Evolutionary conservation across 2,113 vertebrate genomes (phyloP).

Genomic region (Hippocampus mohnikei): DNA sequence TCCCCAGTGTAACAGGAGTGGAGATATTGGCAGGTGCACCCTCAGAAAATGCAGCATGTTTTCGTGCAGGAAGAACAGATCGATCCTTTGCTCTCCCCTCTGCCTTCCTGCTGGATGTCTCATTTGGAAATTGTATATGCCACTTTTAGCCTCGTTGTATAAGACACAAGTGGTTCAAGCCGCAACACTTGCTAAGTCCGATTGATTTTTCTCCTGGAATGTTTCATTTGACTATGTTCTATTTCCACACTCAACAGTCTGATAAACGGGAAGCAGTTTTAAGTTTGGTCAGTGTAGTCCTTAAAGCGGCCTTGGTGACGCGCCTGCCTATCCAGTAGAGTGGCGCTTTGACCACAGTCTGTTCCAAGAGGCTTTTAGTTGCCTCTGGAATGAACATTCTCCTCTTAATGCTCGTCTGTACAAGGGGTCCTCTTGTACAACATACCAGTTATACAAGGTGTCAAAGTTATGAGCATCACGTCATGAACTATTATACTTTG

Average conservation of each 20-base stretch:
- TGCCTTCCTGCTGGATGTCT: constrained; percentile 31
- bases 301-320: neutral
- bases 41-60: constrained; percentile 25
- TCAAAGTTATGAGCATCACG: neutral
- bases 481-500: too few relatives aligned
- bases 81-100: constrained; percentile 25
- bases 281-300: neutral
- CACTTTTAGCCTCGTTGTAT: constrained; percentile 38
- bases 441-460: neutral
- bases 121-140: constrained; percentile 13
- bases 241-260: neutral
- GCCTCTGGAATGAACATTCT: neutral
- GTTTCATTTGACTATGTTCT: neutral
- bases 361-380: neutral
- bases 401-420: neutral
- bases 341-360: neutral
- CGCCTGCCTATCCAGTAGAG: neutral
- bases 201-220: constrained; percentile 1
- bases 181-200: too few relatives aligned
- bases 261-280: neutral
- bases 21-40: constrained; percentile 37
- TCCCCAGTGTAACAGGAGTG: constrained; percentile 35
- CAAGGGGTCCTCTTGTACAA: neutral
- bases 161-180: constrained; percentile 8
- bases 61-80: constrained; percentile 45